Base-by-base conservation (phyloP, 2,113 vertebrate genomes). In the Lipotes vexillifer region DNA sequence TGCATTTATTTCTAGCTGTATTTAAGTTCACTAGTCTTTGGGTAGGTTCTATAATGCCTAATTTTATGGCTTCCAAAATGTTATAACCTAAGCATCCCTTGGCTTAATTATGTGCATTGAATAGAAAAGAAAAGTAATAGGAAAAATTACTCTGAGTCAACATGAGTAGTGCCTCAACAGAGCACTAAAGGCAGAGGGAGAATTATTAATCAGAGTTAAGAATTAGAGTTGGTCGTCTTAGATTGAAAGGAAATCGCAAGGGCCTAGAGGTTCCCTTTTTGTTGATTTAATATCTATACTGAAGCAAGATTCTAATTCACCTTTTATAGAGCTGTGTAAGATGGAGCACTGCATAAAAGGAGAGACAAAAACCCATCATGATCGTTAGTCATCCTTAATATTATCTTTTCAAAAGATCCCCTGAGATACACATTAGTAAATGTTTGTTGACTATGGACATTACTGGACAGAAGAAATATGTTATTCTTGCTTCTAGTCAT, bases 241-340 rank as follows among this genome's bases (percentile, higher is more conserved):
- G 13, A 85, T 72, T 46, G 92, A 96, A 92, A 89, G 77, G 27
- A 31, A 92, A 88, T 72, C 20, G 84, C 63, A 94, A 94, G 29
- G 57, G 38, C 83, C 63, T 36, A 88, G 17, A 78, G 36, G 9
- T 69, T 57, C 33, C 17, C 1, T 21, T 84, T 78, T 85, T 74
- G 38, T 72, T 94, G 55, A 66, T 66, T 94, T 65, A 59, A 33
- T 78, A 84, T 72, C 83, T 88, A 20, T 49, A 77, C 10, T 49
- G 59, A 86, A 84, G 55, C 59, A 71, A 31, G 15, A 88, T 65
- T 88, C 36, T 87, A 87, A 75, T 38, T n/a, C 81, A 31, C 31
- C 25, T 95, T 87, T 77, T 61, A 77, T 36, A 63, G 6, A 77
- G 14, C 63, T 72, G 8, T 65, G 8, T 87, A 93, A 87, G 41